Percentiles rank a stretch among this genome's conserved stretches.
Evolutionary conservation across 2,888 invertebrate species (phyloP).

Genomic region (Candidula unifasciata): DNA sequence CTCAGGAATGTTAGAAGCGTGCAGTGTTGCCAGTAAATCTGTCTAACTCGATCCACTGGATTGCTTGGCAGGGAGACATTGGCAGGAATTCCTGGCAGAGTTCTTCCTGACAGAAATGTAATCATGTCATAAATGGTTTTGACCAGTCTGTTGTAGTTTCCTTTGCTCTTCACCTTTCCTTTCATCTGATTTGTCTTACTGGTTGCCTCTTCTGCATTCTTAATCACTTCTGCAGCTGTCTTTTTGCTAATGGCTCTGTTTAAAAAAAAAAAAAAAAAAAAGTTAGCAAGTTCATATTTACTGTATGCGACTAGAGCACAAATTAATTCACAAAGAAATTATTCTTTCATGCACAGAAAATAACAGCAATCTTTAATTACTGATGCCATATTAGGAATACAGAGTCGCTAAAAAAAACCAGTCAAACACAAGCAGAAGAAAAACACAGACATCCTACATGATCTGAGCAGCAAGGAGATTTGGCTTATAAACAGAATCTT

Average conservation of each 20-base stretch:
- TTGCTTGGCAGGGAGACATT: slow-evolving; percentile 74
- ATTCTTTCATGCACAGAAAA: no score
- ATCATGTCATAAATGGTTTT: slow-evolving; percentile 78
- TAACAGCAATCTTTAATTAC: no score
- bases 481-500: no score
- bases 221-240: slow-evolving; percentile 60
- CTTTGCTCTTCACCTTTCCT: slow-evolving; percentile 16
- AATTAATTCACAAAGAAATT: no score
- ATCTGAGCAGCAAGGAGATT: no score
- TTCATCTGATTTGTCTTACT: slow-evolving; percentile 34
- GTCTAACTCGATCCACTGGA: slow-evolving; percentile 75
- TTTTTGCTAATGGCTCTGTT: slow-evolving; percentile 64
- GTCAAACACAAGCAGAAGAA: no score
- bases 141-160: slow-evolving; percentile 54
- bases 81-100: slow-evolving; percentile 76
- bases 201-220: slow-evolving; percentile 40
- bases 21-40: slow-evolving; percentile 77
- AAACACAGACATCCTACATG: no score
- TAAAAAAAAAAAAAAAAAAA: no score
- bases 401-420: no score
- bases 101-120: slow-evolving; percentile 72
- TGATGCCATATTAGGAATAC: no score
- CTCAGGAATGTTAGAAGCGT: slow-evolving; percentile 77
- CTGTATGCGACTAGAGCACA: not conserved
- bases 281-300: not conserved